Conservation (phyloP, 2,888 invertebrate species). For the Hypena proboscidalis region DNA sequence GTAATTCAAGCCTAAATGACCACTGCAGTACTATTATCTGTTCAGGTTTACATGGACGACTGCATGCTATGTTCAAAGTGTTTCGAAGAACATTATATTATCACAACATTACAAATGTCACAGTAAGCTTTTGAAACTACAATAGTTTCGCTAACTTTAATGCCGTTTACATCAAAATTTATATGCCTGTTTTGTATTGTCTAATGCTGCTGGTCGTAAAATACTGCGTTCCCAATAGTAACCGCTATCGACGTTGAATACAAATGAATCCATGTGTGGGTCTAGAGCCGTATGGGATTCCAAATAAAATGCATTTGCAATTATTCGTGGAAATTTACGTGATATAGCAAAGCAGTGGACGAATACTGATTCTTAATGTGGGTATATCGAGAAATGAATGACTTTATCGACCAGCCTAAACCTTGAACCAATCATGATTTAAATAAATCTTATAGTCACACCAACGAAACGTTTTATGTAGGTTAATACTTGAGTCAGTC, state of each 20-base stretch:
- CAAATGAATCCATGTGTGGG: slow-evolving; percentile 45
- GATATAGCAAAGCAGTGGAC: slow-evolving; percentile 16
- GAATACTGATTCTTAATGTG: slow-evolving; percentile 33
- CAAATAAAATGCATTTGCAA: slow-evolving; percentile 37
- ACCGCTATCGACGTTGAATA: slow-evolving; percentile 44
- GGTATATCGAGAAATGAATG: slow-evolving; percentile 19
- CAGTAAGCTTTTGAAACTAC: slow-evolving; percentile 19
- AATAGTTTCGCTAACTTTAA: slow-evolving; percentile 22
- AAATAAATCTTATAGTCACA: background rate
- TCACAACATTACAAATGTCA: slow-evolving; percentile 17
- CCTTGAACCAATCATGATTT: slow-evolving; percentile 11
- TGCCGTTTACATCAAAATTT: slow-evolving; percentile 28
- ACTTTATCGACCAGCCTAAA: slow-evolving; percentile 3
- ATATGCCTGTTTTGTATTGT: slow-evolving; percentile 26
- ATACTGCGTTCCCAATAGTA: slow-evolving; percentile 34
- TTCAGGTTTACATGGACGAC: background rate
- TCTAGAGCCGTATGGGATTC: slow-evolving; percentile 16
- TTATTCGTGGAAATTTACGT: slow-evolving; percentile 47
- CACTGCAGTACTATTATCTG: background rate
- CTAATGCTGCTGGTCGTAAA: slow-evolving; percentile 31
- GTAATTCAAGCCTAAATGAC: background rate
- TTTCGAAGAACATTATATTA: background rate
- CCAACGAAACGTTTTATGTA: slow-evolving; percentile 7
- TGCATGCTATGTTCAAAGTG: background rate
- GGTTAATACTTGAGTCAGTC: slow-evolving; percentile 14